phyloP scores from a whole-genome alignment of 2,797 vertebrate species.

The Coilia nasus region DNA sequence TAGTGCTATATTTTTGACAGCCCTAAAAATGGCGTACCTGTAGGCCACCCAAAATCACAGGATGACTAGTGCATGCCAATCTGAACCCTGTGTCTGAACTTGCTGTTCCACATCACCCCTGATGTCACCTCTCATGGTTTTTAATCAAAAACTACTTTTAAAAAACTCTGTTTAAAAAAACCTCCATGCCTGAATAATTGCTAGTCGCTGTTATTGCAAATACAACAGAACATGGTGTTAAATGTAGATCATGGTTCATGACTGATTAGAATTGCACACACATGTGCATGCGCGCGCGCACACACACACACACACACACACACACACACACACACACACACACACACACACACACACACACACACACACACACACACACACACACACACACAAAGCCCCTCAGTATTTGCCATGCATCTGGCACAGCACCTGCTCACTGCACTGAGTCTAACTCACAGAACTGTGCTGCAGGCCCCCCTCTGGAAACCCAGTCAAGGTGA shows the following conservation, averaged over 20 bases:
- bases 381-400: not conserved
- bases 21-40: too few relatives aligned
- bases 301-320: not conserved
- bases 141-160: too few relatives aligned
- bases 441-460: not conserved
- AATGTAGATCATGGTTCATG: too few relatives aligned
- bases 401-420: not conserved
- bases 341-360: not conserved
- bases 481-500: constrained; percentile 27
- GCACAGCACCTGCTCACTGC: constrained; percentile 9
- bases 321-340: not conserved
- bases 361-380: not conserved
- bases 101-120: not conserved
- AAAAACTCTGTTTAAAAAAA: too few relatives aligned
- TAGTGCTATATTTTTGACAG: not conserved
- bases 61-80: too few relatives aligned
- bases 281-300: not conserved
- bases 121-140: not conserved
- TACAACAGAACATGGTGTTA: not conserved
- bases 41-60: too few relatives aligned
- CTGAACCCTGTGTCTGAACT: not conserved
- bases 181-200: not conserved
- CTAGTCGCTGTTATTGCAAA: not conserved
- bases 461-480: not conserved
- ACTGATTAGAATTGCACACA: too few relatives aligned